Percentiles rank a stretch among this genome's conserved stretches.
Evolutionary conservation across 2,113 vertebrate genomes (phyloP).

Genomic region (Sus scrofa): T2T-Sscrofa CM000826.6:93200501-93201000

Average conservation of each 20-base stretch:
- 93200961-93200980: background rate
- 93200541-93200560: background rate
- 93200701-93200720: background rate
- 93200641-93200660: background rate
- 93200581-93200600: background rate
- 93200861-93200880: background rate
- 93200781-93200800: background rate
- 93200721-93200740: conserved; percentile 3
- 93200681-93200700: background rate
- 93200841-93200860: too few species aligned
- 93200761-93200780: background rate
- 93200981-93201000: background rate
- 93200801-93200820: background rate
- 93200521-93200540: background rate
- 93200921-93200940: background rate
- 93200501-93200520: background rate
- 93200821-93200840: conserved; percentile 48
- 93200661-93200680: background rate
- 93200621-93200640: background rate
- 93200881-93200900: background rate
- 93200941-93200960: background rate
- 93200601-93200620: background rate
- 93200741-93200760: conserved; percentile 18
- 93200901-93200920: background rate
- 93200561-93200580: background rate